A percentile compares a stretch with the other conserved stretches of the same genome.
These are phyloP conservation scores for Eilema caniola DNA, from an alignment of 2,888 invertebrate genomes.

Conservation along the genomic window DNA sequence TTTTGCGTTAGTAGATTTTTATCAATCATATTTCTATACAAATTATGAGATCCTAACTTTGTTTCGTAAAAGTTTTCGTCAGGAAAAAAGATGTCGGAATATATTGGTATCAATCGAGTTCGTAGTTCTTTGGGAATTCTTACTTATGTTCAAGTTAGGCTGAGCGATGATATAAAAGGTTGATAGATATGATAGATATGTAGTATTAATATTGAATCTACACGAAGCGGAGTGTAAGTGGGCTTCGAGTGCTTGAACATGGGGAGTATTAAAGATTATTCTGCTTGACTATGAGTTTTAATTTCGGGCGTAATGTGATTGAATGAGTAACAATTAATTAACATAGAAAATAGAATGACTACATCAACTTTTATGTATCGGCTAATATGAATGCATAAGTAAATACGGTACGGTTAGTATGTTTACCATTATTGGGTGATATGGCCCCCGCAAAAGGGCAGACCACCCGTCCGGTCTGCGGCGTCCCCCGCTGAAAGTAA, in stretches of 20 bases:
- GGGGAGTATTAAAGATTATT: too few relatives aligned
- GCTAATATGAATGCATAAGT: too few relatives aligned
- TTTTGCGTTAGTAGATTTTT: not conserved
- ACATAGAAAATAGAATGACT: too few relatives aligned
- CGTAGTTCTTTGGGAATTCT: conserved; percentile 14
- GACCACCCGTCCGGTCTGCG: too few relatives aligned
- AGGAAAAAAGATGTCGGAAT: conserved; percentile 18
- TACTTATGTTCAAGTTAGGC: conserved; percentile 16
- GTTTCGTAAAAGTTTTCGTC: conserved; percentile 1
- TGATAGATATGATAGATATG: conserved; percentile 4
- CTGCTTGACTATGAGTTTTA: too few relatives aligned
- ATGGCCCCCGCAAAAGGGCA: too few relatives aligned
- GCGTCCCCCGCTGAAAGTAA: too few relatives aligned
- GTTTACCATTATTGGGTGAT: too few relatives aligned
- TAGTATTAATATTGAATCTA: conserved; percentile 12
- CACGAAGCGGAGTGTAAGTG: not conserved
- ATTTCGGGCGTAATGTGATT: too few relatives aligned
- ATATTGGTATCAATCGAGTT: conserved; percentile 17
- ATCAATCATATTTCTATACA: conserved; percentile 9
- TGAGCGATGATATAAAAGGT: not conserved
- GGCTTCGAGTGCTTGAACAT: not conserved
- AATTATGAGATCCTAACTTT: conserved; percentile 9
- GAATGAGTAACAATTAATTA: too few relatives aligned
- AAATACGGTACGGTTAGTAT: too few relatives aligned
- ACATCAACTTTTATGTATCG: too few relatives aligned